Conservation (phyloP, 1,140 invertebrate genomes). For the Megathymus violae region DNA sequence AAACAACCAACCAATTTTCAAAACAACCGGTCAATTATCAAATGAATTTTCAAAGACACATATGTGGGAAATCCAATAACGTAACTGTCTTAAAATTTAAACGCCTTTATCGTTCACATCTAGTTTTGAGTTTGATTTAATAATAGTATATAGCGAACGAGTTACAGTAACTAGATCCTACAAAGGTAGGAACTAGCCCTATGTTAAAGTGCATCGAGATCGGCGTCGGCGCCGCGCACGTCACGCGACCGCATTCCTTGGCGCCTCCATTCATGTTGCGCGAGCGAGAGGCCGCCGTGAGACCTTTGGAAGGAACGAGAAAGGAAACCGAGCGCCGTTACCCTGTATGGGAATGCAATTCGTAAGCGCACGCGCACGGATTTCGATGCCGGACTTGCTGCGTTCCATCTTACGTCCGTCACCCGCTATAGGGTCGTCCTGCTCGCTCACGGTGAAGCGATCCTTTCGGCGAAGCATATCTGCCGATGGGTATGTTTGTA, state of each 20-base stretch:
- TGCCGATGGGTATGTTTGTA: constrained; percentile 73
- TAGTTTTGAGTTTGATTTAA: background rate
- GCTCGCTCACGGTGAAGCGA: constrained; percentile 52
- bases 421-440: constrained; percentile 53
- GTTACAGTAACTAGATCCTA: constrained; percentile 31
- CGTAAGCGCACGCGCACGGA: constrained; percentile 78
- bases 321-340: constrained; percentile 70
- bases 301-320: constrained; percentile 68
- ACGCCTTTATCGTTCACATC: no score
- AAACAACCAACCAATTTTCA: background rate
- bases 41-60: no score
- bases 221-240: constrained; percentile 74
- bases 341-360: constrained; percentile 81
- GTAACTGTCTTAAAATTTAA: no score
- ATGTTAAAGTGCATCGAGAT: constrained; percentile 76
- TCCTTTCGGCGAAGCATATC: constrained; percentile 65
- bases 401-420: constrained; percentile 63
- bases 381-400: constrained; percentile 69
- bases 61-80: no score
- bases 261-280: constrained; percentile 79
- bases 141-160: background rate
- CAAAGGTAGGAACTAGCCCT: constrained; percentile 60
- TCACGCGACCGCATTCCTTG: constrained; percentile 81
- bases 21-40: background rate
- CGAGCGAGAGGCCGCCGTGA: constrained; percentile 61